Percentiles rank a stretch among this genome's conserved stretches.
phyloP scores from a whole-genome alignment of 2,888 invertebrate genomes.

The Girardia tigrina region DNA sequence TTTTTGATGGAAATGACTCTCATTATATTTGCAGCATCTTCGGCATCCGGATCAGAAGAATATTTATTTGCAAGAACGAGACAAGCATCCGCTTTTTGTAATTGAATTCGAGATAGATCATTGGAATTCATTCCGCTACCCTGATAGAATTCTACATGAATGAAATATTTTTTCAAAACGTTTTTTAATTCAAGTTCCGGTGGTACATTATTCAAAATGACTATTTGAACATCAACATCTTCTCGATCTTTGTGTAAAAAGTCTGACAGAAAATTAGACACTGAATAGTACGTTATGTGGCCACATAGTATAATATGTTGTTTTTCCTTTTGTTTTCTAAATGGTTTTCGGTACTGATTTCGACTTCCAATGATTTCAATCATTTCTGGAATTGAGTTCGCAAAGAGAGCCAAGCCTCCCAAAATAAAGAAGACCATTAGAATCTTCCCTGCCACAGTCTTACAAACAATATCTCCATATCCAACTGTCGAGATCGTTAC shows the following conservation, averaged over 20 bases:
- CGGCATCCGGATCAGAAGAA: conserved; percentile 98
- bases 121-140: conserved; percentile 99
- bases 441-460: conserved; percentile 88
- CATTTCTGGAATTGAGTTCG: conserved; percentile 99
- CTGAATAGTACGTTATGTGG: conserved; percentile 98
- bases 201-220: conserved; percentile 92
- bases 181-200: conserved; percentile 99
- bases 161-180: conserved; percentile 99
- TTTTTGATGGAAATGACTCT: conserved; percentile 99
- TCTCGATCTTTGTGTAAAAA: conserved; percentile 99
- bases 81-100: conserved; percentile 85
- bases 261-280: conserved; percentile 99
- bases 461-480: conserved; percentile 96
- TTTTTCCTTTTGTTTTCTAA: conserved; percentile 99
- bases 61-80: conserved; percentile 98
- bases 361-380: conserved; percentile 97
- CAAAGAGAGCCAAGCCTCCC: conserved; percentile 99
- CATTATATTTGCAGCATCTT: conserved; percentile 99
- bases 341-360: conserved; percentile 98
- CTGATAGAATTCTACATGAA: conserved; percentile 81
- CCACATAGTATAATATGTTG: conserved; percentile 99
- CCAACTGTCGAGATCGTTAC: conserved; percentile 99
- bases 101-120: conserved; percentile 83
- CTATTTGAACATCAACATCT: conserved; percentile 97
- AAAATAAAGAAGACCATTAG: conserved; percentile 99